Evolutionary conservation across 1,140 invertebrate genomes (phyloP), one percentile per base, ranked within the genome.

Genomic region (Pissodes strobi): DNA sequence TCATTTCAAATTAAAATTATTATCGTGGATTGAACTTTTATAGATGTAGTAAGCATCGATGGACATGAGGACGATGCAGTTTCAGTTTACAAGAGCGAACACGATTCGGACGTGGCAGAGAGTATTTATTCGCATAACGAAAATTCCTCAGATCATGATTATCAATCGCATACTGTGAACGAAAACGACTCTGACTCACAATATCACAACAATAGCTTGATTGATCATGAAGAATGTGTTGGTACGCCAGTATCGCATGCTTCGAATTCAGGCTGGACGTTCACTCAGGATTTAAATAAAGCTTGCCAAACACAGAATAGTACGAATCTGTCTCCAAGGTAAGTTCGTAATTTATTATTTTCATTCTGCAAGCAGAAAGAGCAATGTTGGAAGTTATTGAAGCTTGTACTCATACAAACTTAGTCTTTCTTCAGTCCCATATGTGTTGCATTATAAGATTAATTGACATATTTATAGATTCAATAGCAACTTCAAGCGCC

Each of bases 221-320:
- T 61, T n/a, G 58, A 67, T 48, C 41, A 56, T 19, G 56, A 69
- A 37, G 65, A 69, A 43, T 60, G 56, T 57, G 45, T 61, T 48
- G 56, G 25, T 17, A 46, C 64, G n/a, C 39, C 60, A 13, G 5
- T 34, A n/a, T 64, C 60, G 8, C 51, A 61, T 15, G 6, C n/a
- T 37, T 38, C 49, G 2, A 60, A 30, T 37, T 45, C 53, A 12
- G 60, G 45, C 1, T 64, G 64, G 63, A 52, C 46, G 15, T 55
- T 59, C 17, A 10, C 34, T 34, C 52, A 46, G 9, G 73, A 74
- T 27, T 63, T 74, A 21, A 70, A 73, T 58, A 76, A 76, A 60
- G 73, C 74, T 4, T 76, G 74, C 43, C 74, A 76, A 67, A 76
- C 74, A 8, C 72, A 74, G 55, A 69, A 41, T 48, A 46, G 53